These are phyloP conservation scores for Pristionchus mayeri DNA, from an alignment of 2,888 invertebrate genomes.

Conservation along the genomic window DNA sequence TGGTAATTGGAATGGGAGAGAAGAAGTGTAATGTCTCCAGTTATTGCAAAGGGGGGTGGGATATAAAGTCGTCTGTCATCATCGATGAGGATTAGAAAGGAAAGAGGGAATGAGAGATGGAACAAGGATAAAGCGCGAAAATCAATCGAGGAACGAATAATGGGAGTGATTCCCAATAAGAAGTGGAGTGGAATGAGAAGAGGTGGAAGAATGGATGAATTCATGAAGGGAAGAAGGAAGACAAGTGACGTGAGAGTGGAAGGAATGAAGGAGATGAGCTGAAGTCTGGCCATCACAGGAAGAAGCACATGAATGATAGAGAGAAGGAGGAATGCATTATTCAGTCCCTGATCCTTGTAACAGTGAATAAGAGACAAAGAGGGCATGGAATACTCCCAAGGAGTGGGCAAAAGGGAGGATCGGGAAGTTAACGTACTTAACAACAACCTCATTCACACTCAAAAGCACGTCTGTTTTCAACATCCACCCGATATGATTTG, in stretches of 20 bases:
- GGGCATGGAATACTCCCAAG: background rate
- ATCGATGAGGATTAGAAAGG: conserved; percentile 1
- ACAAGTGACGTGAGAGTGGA: background rate
- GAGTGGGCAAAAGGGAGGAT: background rate
- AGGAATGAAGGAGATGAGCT: background rate
- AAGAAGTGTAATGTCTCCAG: background rate
- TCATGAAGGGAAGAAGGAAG: too few species aligned
- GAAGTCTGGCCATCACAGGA: background rate
- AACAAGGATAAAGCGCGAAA: background rate
- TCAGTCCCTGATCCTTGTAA: too few species aligned
- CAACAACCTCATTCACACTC: background rate
- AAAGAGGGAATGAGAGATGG: background rate
- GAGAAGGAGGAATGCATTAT: too few species aligned
- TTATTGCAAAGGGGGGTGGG: background rate
- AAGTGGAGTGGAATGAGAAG: background rate
- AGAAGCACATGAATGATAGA: conserved; percentile 14
- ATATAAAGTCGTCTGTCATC: background rate
- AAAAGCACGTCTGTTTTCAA: background rate
- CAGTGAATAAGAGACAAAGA: conserved; percentile 12
- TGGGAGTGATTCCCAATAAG: background rate
- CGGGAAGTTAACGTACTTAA: background rate
- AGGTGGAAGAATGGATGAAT: too few species aligned
- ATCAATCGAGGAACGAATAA: background rate
- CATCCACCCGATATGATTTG: background rate
- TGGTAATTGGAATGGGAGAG: background rate